phyloP scores from a whole-genome alignment of 2,797 vertebrate species.

The Gadopsis marmoratus region DNA sequence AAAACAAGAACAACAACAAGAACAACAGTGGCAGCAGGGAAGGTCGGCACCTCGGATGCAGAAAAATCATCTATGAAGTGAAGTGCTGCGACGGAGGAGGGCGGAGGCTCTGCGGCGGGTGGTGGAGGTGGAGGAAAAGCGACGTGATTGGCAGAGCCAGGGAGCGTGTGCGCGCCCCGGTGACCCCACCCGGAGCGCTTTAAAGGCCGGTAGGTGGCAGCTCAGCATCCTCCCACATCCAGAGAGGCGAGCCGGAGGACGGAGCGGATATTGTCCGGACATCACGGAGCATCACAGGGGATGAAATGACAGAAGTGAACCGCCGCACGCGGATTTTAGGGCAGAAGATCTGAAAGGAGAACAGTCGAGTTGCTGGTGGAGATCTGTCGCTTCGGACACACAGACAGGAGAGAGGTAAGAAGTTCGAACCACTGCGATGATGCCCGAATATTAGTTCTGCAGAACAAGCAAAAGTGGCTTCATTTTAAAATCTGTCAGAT shows the following conservation, averaged over 20 bases:
- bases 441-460: background rate
- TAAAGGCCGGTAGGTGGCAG: conserved; percentile 93
- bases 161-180: conserved; percentile 83
- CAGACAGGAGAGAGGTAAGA: conserved; percentile 61
- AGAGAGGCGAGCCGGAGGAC: conserved; percentile 16
- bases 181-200: conserved; percentile 88
- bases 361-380: conserved; percentile 33
- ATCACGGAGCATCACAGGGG: background rate
- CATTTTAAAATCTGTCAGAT: background rate
- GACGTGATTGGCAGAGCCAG: conserved; percentile 88
- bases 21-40: background rate
- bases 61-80: conserved; percentile 19
- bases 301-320: conserved; percentile 23
- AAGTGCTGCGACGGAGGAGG: background rate
- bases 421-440: conserved; percentile 18
- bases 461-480: no score
- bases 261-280: conserved; percentile 39
- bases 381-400: conserved; percentile 46
- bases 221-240: conserved; percentile 62
- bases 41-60: conserved; percentile 22
- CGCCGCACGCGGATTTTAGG: conserved; percentile 52
- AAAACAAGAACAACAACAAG: no score
- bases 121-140: conserved; percentile 12
- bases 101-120: background rate
- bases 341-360: conserved; percentile 39